These are phyloP conservation scores for Rhinoraja longicauda DNA, from an alignment of 2,797 vertebrate species.

Conservation along the genomic window DNA sequence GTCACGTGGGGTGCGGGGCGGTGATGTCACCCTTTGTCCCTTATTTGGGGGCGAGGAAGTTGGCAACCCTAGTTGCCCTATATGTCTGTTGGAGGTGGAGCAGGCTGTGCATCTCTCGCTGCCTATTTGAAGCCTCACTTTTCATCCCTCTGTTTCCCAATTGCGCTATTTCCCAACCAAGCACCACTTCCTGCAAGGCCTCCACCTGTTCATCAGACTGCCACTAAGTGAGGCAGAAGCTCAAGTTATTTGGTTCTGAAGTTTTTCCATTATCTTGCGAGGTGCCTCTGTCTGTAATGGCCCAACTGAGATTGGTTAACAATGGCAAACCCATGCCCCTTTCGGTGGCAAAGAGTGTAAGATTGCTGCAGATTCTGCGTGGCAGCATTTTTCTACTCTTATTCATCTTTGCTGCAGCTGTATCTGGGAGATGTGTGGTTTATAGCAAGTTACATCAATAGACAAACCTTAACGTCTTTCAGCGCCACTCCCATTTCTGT, in stretches of 20 bases:
- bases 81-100: not conserved
- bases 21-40: no score
- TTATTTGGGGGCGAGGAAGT: no score
- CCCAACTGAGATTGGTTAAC: not conserved
- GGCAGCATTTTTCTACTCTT: not conserved
- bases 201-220: no score
- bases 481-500: slow-evolving; percentile 27
- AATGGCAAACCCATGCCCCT: not conserved
- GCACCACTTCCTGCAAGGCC: not conserved
- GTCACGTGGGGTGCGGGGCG: no score
- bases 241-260: not conserved
- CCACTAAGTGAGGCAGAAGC: not conserved
- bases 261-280: not conserved
- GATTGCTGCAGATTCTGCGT: not conserved
- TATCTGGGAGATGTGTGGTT: not conserved
- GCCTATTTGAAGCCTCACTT: not conserved
- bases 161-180: not conserved
- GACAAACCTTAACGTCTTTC: slow-evolving; percentile 30
- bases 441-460: slow-evolving; percentile 12
- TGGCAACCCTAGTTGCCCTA: no score
- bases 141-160: not conserved
- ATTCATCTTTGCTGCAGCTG: slow-evolving; percentile 29
- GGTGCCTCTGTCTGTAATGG: no score
- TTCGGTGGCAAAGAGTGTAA: not conserved
- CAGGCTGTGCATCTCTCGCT: not conserved